Conservation (phyloP, 2,797 vertebrate genomes). For the Urocyon cinereoargenteus region DNA sequence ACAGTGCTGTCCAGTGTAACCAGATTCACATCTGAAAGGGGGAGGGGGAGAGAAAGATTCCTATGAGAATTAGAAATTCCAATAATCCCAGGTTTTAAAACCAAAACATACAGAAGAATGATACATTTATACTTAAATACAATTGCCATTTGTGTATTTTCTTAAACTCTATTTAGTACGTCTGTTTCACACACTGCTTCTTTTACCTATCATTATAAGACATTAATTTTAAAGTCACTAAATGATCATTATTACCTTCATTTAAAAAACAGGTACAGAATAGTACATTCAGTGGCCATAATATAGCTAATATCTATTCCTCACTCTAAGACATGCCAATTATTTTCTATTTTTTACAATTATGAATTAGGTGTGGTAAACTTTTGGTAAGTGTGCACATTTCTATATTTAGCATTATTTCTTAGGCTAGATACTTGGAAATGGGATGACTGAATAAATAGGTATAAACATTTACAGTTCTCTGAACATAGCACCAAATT, state of each 20-base stretch:
- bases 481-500: slow-evolving; percentile 48
- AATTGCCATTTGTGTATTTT: background rate
- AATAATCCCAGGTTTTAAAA: slow-evolving; percentile 32
- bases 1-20: slow-evolving; percentile 95
- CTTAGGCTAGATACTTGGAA: slow-evolving; percentile 35
- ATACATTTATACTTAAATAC: slow-evolving; percentile 12
- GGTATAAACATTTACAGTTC: slow-evolving; percentile 41
- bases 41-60: slow-evolving; percentile 59
- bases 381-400: background rate
- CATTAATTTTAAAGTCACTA: slow-evolving; percentile 36
- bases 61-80: slow-evolving; percentile 38
- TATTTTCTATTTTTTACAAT: slow-evolving; percentile 39
- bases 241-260: background rate
- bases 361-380: background rate
- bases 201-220: background rate
- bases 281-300: background rate
- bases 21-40: slow-evolving; percentile 93
- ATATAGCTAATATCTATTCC: slow-evolving; percentile 8
- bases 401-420: slow-evolving; percentile 25
- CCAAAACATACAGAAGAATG: slow-evolving; percentile 52
- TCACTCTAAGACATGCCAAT: background rate
- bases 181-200: background rate
- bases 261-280: slow-evolving; percentile 18
- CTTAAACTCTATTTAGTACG: background rate
- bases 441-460: background rate